Percentiles rank a stretch among this genome's conserved stretches.
Evolutionary conservation across 2,888 invertebrate genomes (phyloP).

Genomic region (Helicoverpa assulta): DNA sequence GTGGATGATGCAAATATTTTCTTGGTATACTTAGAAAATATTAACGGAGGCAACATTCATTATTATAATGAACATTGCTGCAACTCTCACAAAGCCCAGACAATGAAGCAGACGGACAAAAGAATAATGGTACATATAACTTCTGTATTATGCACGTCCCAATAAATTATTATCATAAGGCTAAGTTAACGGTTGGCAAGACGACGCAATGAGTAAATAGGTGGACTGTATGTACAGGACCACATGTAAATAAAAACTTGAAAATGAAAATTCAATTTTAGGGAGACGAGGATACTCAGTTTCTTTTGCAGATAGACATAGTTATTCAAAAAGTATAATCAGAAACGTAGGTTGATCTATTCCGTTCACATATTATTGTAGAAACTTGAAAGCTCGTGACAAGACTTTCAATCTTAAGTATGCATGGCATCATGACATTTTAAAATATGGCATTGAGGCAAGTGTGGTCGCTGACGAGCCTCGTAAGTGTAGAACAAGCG

Average conservation of each 20-base stretch:
- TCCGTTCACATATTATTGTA: background rate
- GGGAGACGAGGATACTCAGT: background rate
- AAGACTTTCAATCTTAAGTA: constrained; percentile 21
- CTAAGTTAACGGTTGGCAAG: constrained; percentile 67
- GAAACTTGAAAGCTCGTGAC: constrained; percentile 7
- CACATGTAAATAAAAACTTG: background rate
- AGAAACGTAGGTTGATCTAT: background rate
- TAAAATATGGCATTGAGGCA: constrained; percentile 46
- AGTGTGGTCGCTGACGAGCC: constrained; percentile 47
- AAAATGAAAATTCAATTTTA: background rate
- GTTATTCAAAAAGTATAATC: background rate
- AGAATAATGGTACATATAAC: constrained; percentile 49
- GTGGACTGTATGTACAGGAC: constrained; percentile 60
- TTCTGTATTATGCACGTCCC: constrained; percentile 61
- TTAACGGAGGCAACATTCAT: constrained; percentile 41
- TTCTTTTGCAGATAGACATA: constrained; percentile 15
- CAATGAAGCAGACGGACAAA: constrained; percentile 55
- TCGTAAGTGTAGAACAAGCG: constrained; percentile 64
- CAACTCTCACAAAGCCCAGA: constrained; percentile 50
- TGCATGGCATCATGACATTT: constrained; percentile 35
- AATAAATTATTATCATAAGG: constrained; percentile 69
- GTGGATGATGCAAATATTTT: constrained; percentile 52
- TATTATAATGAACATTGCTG: constrained; percentile 50
- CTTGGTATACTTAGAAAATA: constrained; percentile 25
- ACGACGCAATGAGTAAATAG: constrained; percentile 54